These are phyloP conservation scores for Eurytoma californica DNA, from an alignment of 2,888 invertebrate genomes.

Conservation along the genomic window DNA sequence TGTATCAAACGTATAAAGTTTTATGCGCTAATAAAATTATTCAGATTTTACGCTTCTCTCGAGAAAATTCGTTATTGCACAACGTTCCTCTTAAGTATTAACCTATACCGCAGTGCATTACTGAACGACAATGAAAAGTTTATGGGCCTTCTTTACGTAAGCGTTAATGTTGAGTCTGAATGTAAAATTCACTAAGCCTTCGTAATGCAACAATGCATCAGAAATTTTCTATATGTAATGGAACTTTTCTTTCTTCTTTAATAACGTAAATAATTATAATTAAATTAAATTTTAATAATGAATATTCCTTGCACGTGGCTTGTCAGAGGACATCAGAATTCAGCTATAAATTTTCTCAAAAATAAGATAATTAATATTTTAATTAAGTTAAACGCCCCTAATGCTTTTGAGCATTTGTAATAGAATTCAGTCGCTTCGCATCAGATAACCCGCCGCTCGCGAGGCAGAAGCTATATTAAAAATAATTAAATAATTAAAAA, in stretches of 20 bases:
- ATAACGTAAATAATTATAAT: too few species aligned
- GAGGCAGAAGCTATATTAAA: background rate
- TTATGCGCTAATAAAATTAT: background rate
- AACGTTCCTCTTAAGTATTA: conserved; percentile 18
- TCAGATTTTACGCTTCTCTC: background rate
- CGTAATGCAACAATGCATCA: conserved; percentile 58
- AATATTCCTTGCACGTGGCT: too few species aligned
- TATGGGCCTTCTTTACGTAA: conserved; percentile 35
- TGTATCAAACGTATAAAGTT: background rate
- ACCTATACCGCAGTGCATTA: background rate
- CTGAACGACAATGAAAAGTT: conserved; percentile 27
- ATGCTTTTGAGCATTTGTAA: too few species aligned
- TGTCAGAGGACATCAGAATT: too few species aligned
- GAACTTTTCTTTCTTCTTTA: too few species aligned
- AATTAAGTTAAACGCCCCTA: too few species aligned
- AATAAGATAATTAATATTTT: too few species aligned
- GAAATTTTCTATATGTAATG: conserved; percentile 55
- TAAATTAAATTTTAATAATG: too few species aligned
- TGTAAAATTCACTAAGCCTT: conserved; percentile 7
- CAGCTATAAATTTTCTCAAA: too few species aligned
- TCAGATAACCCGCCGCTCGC: background rate
- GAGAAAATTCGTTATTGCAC: background rate
- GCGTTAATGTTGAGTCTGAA: conserved; percentile 13
- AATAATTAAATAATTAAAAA: too few species aligned
- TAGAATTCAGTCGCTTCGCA: too few species aligned